Percentiles rank a stretch among this genome's conserved stretches.
phyloP scores from a whole-genome alignment of 2,888 invertebrate species.

The Hartigia nigra region DNA sequence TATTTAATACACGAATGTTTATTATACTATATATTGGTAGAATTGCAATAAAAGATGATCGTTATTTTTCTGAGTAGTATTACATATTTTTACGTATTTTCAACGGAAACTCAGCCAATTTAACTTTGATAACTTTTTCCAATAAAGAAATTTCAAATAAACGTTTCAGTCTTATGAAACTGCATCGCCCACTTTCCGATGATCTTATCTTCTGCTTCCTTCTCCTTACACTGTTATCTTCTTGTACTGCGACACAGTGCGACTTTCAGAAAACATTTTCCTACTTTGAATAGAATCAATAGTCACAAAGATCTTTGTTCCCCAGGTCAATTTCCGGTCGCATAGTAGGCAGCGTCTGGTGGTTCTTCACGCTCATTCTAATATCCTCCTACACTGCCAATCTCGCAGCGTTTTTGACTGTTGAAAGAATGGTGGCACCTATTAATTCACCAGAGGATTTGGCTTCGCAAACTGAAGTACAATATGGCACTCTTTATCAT shows the following conservation, averaged over 20 bases:
- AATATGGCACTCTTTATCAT: constrained; percentile 84
- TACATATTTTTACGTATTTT: neutral
- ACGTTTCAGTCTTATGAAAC: neutral
- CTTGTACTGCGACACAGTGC: neutral
- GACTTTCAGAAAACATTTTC: neutral
- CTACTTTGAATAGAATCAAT: neutral
- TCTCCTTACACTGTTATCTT: neutral
- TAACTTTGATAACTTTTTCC: neutral
- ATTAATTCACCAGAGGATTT: constrained; percentile 92
- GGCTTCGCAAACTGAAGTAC: constrained; percentile 92
- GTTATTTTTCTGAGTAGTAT: neutral
- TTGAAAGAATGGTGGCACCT: constrained; percentile 96
- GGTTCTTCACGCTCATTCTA: constrained; percentile 98
- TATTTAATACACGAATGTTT: neutral
- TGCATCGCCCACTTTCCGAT: neutral
- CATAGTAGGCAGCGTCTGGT: constrained; percentile 98
- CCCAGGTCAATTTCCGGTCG: constrained; percentile 86
- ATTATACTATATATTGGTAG: neutral
- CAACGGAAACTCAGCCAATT: neutral
- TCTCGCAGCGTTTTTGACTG: constrained; percentile 96
- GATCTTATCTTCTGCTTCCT: neutral
- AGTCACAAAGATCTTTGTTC: neutral
- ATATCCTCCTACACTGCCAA: constrained; percentile 99
- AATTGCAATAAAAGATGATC: neutral
- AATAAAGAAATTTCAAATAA: neutral